Conservation (phyloP, 2,797 vertebrate genomes). For the Periparus ater region DNA sequence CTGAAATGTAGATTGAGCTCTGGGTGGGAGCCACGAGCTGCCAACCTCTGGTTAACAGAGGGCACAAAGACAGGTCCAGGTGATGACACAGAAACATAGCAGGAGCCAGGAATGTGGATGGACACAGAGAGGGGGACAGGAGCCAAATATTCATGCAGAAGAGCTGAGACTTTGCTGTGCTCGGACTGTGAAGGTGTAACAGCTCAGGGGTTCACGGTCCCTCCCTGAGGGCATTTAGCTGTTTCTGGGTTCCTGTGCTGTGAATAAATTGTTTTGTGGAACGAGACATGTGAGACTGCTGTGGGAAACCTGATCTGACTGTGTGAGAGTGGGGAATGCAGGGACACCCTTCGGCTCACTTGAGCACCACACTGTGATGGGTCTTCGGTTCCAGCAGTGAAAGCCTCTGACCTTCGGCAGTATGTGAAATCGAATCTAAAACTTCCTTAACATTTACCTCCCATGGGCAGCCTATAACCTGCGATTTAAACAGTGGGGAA, state of each 20-base stretch:
- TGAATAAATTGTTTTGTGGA: background rate
- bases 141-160: background rate
- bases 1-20: background rate
- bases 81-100: background rate
- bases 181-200: background rate
- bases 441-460: background rate
- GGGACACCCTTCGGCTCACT: background rate
- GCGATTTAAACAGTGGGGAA: background rate
- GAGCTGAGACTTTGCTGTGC: background rate
- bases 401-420: background rate
- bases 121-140: fast-evolving
- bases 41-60: background rate
- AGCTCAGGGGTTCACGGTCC: background rate
- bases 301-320: background rate
- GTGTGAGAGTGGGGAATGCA: background rate
- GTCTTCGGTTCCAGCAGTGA: no score
- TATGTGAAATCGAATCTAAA: background rate
- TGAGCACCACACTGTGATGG: background rate
- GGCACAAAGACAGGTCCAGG: no score
- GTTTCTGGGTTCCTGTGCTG: fast-evolving
- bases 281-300: background rate
- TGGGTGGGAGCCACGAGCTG: background rate
- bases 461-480: background rate
- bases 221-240: background rate
- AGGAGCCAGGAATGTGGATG: background rate